Base-by-base conservation (phyloP, 2,888 invertebrate species). In the Sarcophaga subvicina region DNA sequence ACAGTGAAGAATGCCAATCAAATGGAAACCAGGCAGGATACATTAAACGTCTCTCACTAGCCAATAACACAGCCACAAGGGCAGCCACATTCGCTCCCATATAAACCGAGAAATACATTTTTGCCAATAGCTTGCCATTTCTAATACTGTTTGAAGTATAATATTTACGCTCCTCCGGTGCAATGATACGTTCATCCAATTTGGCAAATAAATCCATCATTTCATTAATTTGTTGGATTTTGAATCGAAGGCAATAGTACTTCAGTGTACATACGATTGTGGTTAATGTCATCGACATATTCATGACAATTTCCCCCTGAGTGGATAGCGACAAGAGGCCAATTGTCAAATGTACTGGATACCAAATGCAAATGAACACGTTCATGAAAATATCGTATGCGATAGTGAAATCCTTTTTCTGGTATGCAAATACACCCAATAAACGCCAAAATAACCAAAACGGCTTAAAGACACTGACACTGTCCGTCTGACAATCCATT, bases 1-100 rank as follows among this genome's bases (percentile, higher is more conserved):
- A 17, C 11, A 37, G 10, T 0, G 89, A 79, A 14, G 80, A 62
- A 10, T 14, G 80, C 87, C 88, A 89, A 25, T 89, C 88, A n/a
- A 89, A 80, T 4, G 89, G 88, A 63, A 89, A 86, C 88, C 88
- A 90, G 0, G 85, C 90, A 4, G 89, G 89, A 67, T 89, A 89
- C 70, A 89, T 76, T 8, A 89, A 60, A 2, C 86, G 82, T 14
- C 85, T 81, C 59, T 89, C 86, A 0, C 22, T 14, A 25, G 78
- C 86, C 11, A 85, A 20, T 3, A 89, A 10, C 14, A 87, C 77
- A 11, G 85, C 72, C 27, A 87, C n/a, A 4, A 86, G 70, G 1
- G 88, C 81, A 14, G 82, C 60, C 8, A 87, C 4, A 45, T 84
- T 83, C 3, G 87, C 88, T 22, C 60, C 71, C 37, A 76, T 69